These are phyloP conservation scores for Phenganax subtilis DNA, from an alignment of 92 coral and sea anemone species.

Conservation along the genomic window DNA sequence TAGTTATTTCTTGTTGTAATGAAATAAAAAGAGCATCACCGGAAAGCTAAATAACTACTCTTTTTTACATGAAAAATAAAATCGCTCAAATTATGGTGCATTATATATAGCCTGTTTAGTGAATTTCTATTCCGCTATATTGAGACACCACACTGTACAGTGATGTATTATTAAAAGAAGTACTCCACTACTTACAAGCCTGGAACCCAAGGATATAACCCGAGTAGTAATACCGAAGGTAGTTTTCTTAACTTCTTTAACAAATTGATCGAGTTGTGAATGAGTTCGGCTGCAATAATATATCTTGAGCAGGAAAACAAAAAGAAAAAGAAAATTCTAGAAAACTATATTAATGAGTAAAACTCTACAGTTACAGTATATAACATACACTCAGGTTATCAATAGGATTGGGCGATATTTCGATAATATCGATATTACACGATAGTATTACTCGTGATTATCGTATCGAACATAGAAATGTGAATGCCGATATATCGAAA, in stretches of 20 bases:
- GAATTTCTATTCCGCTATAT: too few relatives aligned
- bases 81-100: too few relatives aligned
- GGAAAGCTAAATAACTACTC: too few relatives aligned
- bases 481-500: too few relatives aligned
- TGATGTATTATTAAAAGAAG: background rate
- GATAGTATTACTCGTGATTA: too few relatives aligned
- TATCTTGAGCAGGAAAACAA: conserved; percentile 48
- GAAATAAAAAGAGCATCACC: too few relatives aligned
- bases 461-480: too few relatives aligned
- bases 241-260: conserved; percentile 89
- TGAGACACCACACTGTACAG: background rate
- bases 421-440: too few relatives aligned
- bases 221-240: conserved; percentile 68
- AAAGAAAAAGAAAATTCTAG: background rate
- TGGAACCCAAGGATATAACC: conserved; percentile 86
- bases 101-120: too few relatives aligned
- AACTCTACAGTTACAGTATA: background rate
- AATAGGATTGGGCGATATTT: background rate
- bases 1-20: too few relatives aligned
- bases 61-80: too few relatives aligned
- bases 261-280: conserved; percentile 94
- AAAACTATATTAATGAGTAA: background rate
- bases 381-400: background rate
- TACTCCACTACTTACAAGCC: conserved; percentile 56
- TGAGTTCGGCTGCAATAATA: conserved; percentile 98